Percentiles rank a stretch among this genome's conserved stretches.
These are phyloP conservation scores for Cheilosia pagana DNA, from an alignment of 2,888 invertebrate genomes.

Conservation along the genomic window DNA sequence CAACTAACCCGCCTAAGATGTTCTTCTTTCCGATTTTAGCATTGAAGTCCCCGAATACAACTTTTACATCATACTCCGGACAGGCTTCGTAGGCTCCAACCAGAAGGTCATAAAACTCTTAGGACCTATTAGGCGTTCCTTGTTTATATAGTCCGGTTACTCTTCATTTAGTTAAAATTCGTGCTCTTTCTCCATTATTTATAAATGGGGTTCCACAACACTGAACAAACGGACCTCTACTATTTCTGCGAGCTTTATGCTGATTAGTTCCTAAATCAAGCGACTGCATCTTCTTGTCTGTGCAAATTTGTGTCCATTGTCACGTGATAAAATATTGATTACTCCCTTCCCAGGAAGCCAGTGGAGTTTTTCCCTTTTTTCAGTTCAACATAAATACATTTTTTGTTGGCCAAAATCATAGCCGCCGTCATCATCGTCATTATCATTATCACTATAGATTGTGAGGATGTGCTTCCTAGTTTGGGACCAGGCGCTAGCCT, in stretches of 20 bases:
- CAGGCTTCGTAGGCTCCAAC: too few species aligned
- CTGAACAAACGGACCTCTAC: neutral
- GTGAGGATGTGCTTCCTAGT: neutral
- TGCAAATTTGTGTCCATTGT: constrained; percentile 57
- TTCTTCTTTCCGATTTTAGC: too few species aligned
- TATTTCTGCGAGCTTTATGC: neutral
- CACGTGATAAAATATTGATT: constrained; percentile 68
- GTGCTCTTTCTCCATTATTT: too few species aligned
- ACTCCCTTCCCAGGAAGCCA: constrained; percentile 28
- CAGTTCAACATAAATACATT: constrained; percentile 46
- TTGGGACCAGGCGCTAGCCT: constrained; percentile 53
- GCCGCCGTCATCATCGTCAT: constrained; percentile 71
- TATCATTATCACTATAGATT: constrained; percentile 65
- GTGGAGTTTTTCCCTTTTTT: constrained; percentile 6
- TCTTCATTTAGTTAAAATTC: too few species aligned
- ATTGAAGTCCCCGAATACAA: too few species aligned
- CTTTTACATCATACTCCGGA: too few species aligned
- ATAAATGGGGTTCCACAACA: neutral
- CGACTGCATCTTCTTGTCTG: neutral
- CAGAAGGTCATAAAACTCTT: too few species aligned
- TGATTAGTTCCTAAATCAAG: neutral
- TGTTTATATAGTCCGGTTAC: too few species aligned
- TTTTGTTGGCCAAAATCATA: constrained; percentile 66
- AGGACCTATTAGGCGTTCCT: too few species aligned
- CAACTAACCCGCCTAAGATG: too few species aligned